Conservation (phyloP, 1,140 invertebrate genomes). For the Matsumurasca onukii region DNA sequence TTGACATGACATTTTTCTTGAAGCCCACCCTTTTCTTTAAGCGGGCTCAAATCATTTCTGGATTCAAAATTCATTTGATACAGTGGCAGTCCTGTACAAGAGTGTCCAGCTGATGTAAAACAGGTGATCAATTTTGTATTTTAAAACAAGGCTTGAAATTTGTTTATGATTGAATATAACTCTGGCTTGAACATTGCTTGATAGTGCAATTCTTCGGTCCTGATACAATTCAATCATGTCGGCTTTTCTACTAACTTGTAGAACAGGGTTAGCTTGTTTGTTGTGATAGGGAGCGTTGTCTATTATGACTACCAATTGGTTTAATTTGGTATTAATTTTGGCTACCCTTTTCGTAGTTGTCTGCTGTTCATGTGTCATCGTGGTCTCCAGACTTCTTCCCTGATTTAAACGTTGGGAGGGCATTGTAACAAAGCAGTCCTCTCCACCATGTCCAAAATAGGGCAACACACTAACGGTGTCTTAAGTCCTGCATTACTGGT, state of each 20-base stretch:
- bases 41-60: not conserved
- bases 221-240: conserved; percentile 42
- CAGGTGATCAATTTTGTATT: too few species aligned
- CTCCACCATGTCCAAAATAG: conserved; percentile 21
- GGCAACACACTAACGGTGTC: conserved; percentile 3
- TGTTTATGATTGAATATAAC: conserved; percentile 18
- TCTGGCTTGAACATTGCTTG: conserved; percentile 27
- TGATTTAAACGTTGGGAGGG: conserved; percentile 18
- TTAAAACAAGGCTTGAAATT: not conserved
- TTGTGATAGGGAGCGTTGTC: conserved; percentile 49
- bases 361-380: conserved; percentile 31
- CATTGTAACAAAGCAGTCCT: conserved; percentile 26
- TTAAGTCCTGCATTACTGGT: conserved; percentile 6
- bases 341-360: conserved; percentile 33
- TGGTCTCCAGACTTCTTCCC: conserved; percentile 25
- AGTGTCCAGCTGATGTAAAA: too few species aligned
- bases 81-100: conserved; percentile 5
- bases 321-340: conserved; percentile 43
- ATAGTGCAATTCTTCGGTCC: conserved; percentile 32
- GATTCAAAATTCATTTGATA: conserved; percentile 21
- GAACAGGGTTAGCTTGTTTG: conserved; percentile 39
- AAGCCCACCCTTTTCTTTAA: conserved; percentile 8
- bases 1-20: conserved; percentile 18
- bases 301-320: conserved; percentile 43
- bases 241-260: conserved; percentile 36